Conservation (phyloP, 2,888 invertebrate species). For the Caenorhabditis plicata region DNA sequence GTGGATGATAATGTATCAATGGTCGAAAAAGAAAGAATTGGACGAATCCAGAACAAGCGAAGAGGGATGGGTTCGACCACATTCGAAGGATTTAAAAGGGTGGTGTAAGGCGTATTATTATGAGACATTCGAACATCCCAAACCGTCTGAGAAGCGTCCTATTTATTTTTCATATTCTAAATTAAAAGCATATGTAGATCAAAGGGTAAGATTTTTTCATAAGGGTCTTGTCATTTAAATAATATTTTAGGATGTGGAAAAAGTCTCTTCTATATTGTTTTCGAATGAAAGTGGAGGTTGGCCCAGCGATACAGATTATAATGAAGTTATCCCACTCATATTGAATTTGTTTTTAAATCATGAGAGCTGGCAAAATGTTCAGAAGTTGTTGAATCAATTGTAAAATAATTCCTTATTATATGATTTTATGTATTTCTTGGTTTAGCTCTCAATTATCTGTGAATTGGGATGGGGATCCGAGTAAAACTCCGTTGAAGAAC, state of each 20-base stretch:
- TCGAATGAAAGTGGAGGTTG: slow-evolving; percentile 31
- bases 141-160: background rate
- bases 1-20: slow-evolving; percentile 29
- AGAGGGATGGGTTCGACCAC: slow-evolving; percentile 15
- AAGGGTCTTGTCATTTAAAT: background rate
- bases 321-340: slow-evolving; percentile 37
- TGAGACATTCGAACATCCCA: slow-evolving; percentile 26
- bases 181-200: slow-evolving; percentile 31
- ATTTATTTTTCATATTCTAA: slow-evolving; percentile 19
- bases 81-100: slow-evolving; percentile 23
- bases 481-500: slow-evolving; percentile 41
- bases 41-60: slow-evolving; percentile 4
- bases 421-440: background rate
- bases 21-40: slow-evolving; percentile 27
- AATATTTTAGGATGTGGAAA: slow-evolving; percentile 35
- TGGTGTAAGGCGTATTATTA: slow-evolving; percentile 32
- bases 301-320: slow-evolving; percentile 45
- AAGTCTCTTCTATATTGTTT: slow-evolving; percentile 28
- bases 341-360: slow-evolving; percentile 44
- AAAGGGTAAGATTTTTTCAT: slow-evolving; percentile 3
- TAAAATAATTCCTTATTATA: slow-evolving; percentile 5
- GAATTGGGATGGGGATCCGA: slow-evolving; percentile 13
- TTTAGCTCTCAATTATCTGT: slow-evolving; percentile 6
- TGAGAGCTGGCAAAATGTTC: slow-evolving; percentile 44
- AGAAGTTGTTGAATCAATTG: slow-evolving; percentile 37